Evolutionary conservation across 2,888 invertebrate species (phyloP), one percentile per base, ranked within the genome.

Genomic region (Drosophila birchii): DNA sequence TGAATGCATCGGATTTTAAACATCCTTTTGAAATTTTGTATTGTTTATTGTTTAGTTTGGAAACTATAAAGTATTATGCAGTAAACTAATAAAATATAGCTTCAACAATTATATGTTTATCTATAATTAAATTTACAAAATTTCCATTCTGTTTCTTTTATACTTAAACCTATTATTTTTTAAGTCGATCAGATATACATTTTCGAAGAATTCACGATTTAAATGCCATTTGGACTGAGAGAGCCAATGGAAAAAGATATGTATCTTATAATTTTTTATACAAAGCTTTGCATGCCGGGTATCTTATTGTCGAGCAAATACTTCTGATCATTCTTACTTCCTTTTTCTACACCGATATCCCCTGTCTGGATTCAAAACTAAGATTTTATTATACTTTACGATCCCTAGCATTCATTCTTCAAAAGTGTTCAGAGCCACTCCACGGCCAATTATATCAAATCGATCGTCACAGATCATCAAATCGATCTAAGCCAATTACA

Each of bases 381-480:
- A 72, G 68, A 59, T 18, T 45, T 68, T 41, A 23, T 34, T 12
- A 23, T 59, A 68, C 41, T 71, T 71, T 57, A 68, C 36, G 72
- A 47, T 5, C 23, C 23, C 32, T 12, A 12, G 23, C 5, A 32
- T 69, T 41, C 34, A 12, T 41, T 41, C 41, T 23, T 38, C 14
- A 8, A 45, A 16, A 41, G n/a, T 67, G 20, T 34, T 23, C 9
- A 26, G 36, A 26, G 36, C 38, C 16, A n/a, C 57, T 32, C 20
- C n/a, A 41, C 16, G 34, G 32, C 26, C 45, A 56, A 47, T 71
- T 47, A 47, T 49, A 36, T n/a, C 58, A 34, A 71, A 72, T 72
- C 59, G 60, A 68, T 68, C 68, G 73, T 68, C 68, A 68, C 73
- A 68, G 68, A 68, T 68, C 68, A 59, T 68, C 68, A 72, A 68